Conservation (phyloP, 2,797 vertebrate genomes). For the Nothura maculosa region DNA sequence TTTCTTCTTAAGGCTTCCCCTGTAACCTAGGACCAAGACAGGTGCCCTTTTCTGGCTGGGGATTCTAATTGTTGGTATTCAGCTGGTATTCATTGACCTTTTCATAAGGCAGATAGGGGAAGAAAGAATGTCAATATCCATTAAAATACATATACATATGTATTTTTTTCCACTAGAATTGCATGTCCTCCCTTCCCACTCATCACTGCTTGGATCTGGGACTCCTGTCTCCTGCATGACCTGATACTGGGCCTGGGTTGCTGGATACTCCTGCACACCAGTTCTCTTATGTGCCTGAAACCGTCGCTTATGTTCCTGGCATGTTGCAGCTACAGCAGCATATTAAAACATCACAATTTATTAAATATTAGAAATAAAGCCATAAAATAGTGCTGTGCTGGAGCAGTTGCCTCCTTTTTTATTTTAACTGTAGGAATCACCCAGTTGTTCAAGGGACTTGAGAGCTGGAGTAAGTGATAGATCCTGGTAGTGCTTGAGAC, state of each 20-base stretch:
- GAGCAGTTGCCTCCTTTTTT: not conserved
- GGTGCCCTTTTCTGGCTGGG: not conserved
- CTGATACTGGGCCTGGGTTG: not conserved
- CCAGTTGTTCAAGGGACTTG: not conserved
- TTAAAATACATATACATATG: fast-evolving
- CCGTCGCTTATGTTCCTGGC: not conserved
- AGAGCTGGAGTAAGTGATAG: not conserved
- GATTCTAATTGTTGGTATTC: not conserved
- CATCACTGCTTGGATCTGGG: not conserved
- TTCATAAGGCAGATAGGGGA: not conserved
- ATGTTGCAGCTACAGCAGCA: not conserved
- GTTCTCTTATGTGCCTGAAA: not conserved
- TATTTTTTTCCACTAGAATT: not conserved
- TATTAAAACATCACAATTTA: not conserved
- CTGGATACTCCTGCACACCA: not conserved
- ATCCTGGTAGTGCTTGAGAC: not conserved
- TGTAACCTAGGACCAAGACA: not conserved
- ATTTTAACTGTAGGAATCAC: not conserved
- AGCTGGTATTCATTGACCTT: not conserved
- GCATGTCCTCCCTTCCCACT: not conserved
- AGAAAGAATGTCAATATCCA: not conserved
- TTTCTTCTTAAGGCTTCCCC: not conserved
- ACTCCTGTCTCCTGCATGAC: not conserved
- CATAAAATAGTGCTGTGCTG: not conserved
- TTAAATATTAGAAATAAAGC: not conserved